Percentiles rank a stretch among this genome's conserved stretches.
These are phyloP conservation scores for Menura novaehollandiae DNA, from an alignment of 2,113 vertebrate genomes.

Conservation along the genomic window DNA sequence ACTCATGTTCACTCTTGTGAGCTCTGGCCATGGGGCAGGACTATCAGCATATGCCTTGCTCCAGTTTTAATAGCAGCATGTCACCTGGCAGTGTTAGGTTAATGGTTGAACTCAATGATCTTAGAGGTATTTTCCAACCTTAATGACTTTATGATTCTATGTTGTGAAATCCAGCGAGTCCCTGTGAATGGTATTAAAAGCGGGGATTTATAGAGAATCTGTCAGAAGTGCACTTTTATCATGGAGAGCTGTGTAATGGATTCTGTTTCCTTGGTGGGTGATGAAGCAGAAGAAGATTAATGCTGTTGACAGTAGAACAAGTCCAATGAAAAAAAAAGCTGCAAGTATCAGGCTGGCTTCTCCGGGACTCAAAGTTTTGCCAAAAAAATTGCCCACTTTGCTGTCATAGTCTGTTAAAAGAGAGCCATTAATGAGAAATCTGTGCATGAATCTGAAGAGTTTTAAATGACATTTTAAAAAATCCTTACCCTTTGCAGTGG, in stretches of 20 bases:
- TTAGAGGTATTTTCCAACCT: neutral
- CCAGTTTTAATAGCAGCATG: neutral
- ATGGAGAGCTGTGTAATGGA: conserved; percentile 46
- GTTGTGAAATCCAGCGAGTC: neutral
- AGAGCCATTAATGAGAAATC: neutral
- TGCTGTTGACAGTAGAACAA: conserved; percentile 47
- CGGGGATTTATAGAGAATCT: conserved; percentile 42
- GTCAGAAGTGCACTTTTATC: conserved; percentile 62
- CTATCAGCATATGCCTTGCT: neutral
- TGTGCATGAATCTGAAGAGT: neutral
- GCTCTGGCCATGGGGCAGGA: neutral
- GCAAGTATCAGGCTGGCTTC: conserved; percentile 62
- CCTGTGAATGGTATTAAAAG: neutral
- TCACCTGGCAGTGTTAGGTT: neutral
- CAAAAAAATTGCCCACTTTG: conserved; percentile 53
- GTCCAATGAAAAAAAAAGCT: conserved; percentile 57
- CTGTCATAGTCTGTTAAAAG: conserved; percentile 37
- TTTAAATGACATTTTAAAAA: neutral
- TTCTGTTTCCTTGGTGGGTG: conserved; percentile 24
- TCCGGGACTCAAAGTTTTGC: conserved; percentile 53
- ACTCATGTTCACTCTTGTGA: neutral
- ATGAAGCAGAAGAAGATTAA: conserved; percentile 30
- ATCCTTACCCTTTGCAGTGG: neutral
- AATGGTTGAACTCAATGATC: neutral
- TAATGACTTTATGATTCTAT: neutral